These are phyloP conservation scores for Nomada ferruginata DNA, from an alignment of 2,888 invertebrate genomes.

Conservation along the genomic window DNA sequence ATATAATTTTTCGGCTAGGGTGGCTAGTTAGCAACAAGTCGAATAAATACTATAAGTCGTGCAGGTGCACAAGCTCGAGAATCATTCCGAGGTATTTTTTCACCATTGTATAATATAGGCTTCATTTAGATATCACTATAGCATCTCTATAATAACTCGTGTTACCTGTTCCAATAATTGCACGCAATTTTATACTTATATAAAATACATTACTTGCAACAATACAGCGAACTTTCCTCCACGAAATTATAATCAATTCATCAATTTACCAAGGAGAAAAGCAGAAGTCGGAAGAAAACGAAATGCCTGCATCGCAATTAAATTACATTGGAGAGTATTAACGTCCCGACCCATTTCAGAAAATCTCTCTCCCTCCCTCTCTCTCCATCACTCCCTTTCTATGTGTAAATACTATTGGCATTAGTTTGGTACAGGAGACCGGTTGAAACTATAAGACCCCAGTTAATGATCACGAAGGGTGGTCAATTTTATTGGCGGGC, in stretches of 20 bases:
- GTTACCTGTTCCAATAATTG: neutral
- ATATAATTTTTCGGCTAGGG: conserved; percentile 15
- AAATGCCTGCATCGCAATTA: too few relatives aligned
- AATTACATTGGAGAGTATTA: too few relatives aligned
- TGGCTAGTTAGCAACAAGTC: conserved; percentile 24
- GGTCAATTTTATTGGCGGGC: neutral
- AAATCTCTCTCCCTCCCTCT: neutral
- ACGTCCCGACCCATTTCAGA: neutral
- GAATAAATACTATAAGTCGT: conserved; percentile 15
- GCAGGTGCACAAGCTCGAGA: conserved; percentile 12
- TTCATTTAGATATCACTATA: neutral
- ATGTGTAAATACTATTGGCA: neutral
- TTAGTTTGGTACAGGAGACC: neutral
- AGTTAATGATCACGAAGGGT: neutral
- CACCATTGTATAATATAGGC: conserved; percentile 12
- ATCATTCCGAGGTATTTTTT: conserved; percentile 42
- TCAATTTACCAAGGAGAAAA: too few relatives aligned
- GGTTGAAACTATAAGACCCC: neutral
- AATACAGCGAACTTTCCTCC: too few relatives aligned
- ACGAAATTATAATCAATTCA: too few relatives aligned
- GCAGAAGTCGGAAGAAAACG: too few relatives aligned
- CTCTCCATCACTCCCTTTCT: neutral
- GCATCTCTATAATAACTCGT: neutral
- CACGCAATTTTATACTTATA: neutral
- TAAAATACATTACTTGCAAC: too few relatives aligned